Evolutionary conservation across 1,140 invertebrate genomes (phyloP), one percentile per base, ranked within the genome.

Genomic region (Glossosoma conforme): DNA sequence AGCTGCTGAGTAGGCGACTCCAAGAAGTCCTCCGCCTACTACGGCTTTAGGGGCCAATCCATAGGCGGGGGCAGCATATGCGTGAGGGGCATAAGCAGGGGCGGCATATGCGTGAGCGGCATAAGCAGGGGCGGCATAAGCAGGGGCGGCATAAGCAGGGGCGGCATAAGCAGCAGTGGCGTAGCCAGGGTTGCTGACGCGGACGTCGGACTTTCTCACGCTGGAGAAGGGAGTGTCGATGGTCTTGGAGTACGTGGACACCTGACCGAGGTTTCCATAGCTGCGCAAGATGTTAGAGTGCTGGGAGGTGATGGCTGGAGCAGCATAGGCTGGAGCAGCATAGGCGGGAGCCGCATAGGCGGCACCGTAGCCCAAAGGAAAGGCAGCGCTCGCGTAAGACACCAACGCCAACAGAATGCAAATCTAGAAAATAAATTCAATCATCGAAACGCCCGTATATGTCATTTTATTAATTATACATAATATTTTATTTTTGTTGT

Each of bases 171-270:
- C 56, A 11, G 64, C 56, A 1, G 42, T 36, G 18, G 70, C 74
- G 6, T 76, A 42, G 11, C 76, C 78, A 11, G 80, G 79, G 63
- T 82, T 83, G 65, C 74, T 81, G 2, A 83, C 76, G 18, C 81
- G 71, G 6, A 82, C 71, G 54, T 83, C 80, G 13, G 77, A 65
- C 58, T 80, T 81, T 56, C 78, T 76, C 19, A 79, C 78, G 60
- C 78, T 83, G 13, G 81, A 83, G 70, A 78, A 86, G 3, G 83
- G 81, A 1, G 82, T 84, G 53, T 81, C 77, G 35, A 84, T 75
- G 21, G 77, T 75, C 56, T 82, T 84, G 0, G 74, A 74, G 56
- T 81, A 79, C n/a, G 78, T 80, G 1, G 81, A 80, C 18, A 84
- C 70, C 62, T 74, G 72, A 13, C 78, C 79, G 21, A 84, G 64